These are phyloP conservation scores for Drosophila setifemur DNA, from an alignment of 1,140 invertebrate species.

Conservation along the genomic window DNA sequence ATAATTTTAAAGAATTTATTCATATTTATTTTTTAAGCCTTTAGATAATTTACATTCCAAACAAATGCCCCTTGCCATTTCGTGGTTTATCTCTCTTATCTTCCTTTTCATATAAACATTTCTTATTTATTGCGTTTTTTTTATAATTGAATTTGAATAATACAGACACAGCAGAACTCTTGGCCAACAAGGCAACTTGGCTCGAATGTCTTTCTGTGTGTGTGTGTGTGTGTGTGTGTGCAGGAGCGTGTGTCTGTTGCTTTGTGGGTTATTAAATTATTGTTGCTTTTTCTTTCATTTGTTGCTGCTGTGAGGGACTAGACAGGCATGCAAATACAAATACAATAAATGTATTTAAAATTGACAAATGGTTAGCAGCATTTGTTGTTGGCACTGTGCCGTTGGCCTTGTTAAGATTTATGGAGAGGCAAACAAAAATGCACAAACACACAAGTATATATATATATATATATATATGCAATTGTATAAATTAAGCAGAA, in stretches of 20 bases:
- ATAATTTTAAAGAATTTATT: not conserved
- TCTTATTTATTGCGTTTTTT: conserved; percentile 68
- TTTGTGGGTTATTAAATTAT: conserved; percentile 75
- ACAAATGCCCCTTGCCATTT: not conserved
- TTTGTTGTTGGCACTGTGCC: conserved; percentile 47
- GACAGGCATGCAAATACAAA: conserved; percentile 65
- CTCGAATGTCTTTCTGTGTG: conserved; percentile 3
- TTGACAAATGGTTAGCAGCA: conserved; percentile 68
- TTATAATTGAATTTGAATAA: conserved; percentile 78
- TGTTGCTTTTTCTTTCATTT: conserved; percentile 54
- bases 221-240: not conserved
- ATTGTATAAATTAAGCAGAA: conserved; percentile 44
- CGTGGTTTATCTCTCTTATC: conserved; percentile 12
- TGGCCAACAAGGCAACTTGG: conserved; percentile 42
- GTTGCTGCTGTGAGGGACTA: conserved; percentile 20
- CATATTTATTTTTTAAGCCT: too few species aligned
- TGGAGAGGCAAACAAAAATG: conserved; percentile 29
- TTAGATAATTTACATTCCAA: conserved; percentile 4
- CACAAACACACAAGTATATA: not conserved
- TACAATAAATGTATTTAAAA: conserved; percentile 71
- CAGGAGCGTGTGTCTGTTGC: conserved; percentile 16
- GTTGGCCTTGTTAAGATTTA: conserved; percentile 61
- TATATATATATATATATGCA: conserved; percentile 33
- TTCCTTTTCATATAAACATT: conserved; percentile 44
- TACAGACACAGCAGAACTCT: conserved; percentile 64